Conservation (phyloP, 2,797 vertebrate species). For the Myotis vivesi region DNA sequence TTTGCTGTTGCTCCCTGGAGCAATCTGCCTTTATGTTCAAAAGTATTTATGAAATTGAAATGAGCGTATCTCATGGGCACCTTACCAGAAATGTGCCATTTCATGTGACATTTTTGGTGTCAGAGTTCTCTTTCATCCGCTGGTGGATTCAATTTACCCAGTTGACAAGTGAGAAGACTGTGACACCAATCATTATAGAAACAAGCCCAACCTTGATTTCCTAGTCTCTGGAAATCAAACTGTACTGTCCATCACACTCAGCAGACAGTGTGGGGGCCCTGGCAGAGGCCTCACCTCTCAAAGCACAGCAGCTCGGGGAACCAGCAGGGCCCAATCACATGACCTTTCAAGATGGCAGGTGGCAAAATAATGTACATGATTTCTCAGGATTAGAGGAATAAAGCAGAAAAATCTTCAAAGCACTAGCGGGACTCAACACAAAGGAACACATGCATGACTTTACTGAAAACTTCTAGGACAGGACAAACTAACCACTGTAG, state of each 20-base stretch:
- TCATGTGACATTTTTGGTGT: constrained; percentile 59
- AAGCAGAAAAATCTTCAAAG: constrained; percentile 27
- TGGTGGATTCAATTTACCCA: constrained; percentile 37
- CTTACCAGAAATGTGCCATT: constrained; percentile 56
- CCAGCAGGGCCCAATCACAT: neutral
- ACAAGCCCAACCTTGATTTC: neutral
- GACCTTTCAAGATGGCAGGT: neutral
- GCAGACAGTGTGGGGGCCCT: constrained; percentile 18
- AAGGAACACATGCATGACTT: neutral
- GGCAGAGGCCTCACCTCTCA: constrained; percentile 49
- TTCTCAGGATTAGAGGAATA: neutral
- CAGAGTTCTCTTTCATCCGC: constrained; percentile 42
- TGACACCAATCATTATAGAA: constrained; percentile 61
- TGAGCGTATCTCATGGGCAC: constrained; percentile 27
- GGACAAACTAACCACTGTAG: neutral
- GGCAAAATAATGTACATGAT: neutral
- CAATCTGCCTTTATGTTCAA: constrained; percentile 17
- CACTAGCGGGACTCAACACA: neutral
- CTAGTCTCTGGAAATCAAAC: constrained; percentile 51
- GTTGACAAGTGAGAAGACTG: constrained; percentile 60
- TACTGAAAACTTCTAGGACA: neutral
- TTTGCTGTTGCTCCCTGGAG: neutral
- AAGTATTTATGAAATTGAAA: constrained; percentile 45
- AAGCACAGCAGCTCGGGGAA: neutral
- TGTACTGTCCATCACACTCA: constrained; percentile 27